Evolutionary conservation across 2,113 vertebrate genomes (phyloP).

Genomic region (Suricata suricatta): DNA sequence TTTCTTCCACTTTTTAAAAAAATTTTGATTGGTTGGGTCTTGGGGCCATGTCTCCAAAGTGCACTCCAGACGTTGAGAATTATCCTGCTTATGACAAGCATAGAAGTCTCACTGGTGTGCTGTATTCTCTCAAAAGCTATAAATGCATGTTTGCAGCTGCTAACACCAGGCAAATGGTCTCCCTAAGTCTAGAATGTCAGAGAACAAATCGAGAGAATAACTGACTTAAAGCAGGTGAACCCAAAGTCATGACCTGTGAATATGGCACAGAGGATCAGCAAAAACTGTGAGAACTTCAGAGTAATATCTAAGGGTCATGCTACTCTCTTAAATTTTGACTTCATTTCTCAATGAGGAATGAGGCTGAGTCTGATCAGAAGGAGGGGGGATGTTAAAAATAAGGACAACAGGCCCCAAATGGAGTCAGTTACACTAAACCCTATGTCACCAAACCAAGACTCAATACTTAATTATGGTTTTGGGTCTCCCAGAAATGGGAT

Average conservation of each 20-base stretch:
- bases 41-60: neutral
- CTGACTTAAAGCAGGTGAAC: neutral
- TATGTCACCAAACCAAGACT: neutral
- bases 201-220: neutral
- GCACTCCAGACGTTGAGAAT: neutral
- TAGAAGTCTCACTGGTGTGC: neutral
- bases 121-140: neutral
- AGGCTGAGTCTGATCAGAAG: neutral
- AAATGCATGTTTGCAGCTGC: neutral
- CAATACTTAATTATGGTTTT: neutral
- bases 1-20: neutral
- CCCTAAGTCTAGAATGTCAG: neutral
- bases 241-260: neutral
- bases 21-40: neutral
- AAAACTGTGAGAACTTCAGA: neutral
- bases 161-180: neutral
- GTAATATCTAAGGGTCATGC: neutral
- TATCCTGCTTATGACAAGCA: neutral
- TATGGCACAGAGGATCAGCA: neutral
- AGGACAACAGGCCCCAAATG: neutral
- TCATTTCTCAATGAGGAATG: neutral
- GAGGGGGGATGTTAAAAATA: neutral
- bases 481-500: neutral
- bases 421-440: neutral
- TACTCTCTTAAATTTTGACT: neutral